Conservation (phyloP, 2,888 invertebrate species). For the Griposia aprilina region DNA sequence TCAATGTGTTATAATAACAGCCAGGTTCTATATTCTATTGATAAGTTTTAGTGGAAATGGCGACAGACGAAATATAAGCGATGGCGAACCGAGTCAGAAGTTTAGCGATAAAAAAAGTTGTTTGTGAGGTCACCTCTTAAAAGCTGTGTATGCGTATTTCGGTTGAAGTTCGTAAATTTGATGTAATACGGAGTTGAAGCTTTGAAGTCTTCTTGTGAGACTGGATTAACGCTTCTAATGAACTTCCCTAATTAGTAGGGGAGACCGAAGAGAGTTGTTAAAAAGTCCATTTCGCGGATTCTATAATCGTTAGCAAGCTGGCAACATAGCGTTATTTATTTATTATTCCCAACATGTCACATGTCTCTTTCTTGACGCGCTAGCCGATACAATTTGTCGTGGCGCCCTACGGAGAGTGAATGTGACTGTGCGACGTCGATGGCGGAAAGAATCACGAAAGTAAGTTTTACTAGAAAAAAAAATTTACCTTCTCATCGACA, state of each 20-base stretch:
- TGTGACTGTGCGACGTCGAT: too few species aligned
- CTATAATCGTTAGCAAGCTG: too few species aligned
- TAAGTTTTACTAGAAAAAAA: too few species aligned
- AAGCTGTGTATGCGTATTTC: constrained; percentile 21
- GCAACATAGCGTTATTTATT: too few species aligned
- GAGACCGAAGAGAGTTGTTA: too few species aligned
- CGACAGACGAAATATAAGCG: constrained; percentile 17
- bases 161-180: constrained; percentile 33
- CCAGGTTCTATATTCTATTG: not conserved
- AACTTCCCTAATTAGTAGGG: constrained; percentile 23
- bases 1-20: not conserved
- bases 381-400: too few species aligned
- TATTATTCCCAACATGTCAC: too few species aligned
- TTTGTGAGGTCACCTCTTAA: constrained; percentile 8
- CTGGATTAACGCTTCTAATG: not conserved
- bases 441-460: not conserved
- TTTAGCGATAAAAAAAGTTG: constrained; percentile 31
- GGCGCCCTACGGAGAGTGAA: too few species aligned
- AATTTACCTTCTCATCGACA: too few species aligned
- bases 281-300: too few species aligned
- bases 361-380: not conserved
- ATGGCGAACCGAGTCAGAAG: constrained; percentile 8
- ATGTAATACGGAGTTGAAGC: constrained; percentile 19
- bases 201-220: not conserved
- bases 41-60: constrained; percentile 14